These are phyloP conservation scores for Xenopus petersii DNA, from an alignment of 2,797 vertebrate genomes.

Conservation along the genomic window DNA sequence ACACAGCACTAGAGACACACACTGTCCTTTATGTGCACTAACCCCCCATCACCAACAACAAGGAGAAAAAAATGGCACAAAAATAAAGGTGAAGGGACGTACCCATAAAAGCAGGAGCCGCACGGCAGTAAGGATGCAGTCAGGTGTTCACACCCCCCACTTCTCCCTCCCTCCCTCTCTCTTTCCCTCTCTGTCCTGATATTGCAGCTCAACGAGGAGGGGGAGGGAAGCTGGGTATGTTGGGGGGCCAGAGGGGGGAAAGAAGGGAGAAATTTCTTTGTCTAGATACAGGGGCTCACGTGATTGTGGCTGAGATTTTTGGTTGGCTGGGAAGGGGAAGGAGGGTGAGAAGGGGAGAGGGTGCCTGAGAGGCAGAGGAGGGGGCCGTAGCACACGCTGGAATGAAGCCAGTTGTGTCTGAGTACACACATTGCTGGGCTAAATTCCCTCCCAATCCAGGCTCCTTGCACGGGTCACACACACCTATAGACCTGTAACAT, in stretches of 20 bases:
- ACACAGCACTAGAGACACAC: background rate
- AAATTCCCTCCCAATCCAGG: background rate
- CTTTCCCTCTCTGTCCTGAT: conserved; percentile 19
- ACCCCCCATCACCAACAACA: conserved; percentile 2
- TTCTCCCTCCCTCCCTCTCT: conserved; percentile 46
- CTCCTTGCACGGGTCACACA: background rate
- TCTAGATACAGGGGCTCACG: conserved; percentile 93
- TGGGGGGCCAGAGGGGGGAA: conserved; percentile 64
- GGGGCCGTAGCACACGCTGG: conserved; percentile 67
- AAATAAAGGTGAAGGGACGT: conserved; percentile 64
- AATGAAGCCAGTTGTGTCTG: conserved; percentile 71
- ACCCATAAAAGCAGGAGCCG: conserved; percentile 76
- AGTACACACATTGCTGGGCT: conserved; percentile 19
- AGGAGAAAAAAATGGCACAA: background rate
- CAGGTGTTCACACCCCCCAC: conserved; percentile 66
- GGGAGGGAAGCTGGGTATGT: conserved; percentile 61
- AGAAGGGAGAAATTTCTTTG: conserved; percentile 84
- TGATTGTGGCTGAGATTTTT: conserved; percentile 80
- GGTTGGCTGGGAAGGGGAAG: conserved; percentile 80
- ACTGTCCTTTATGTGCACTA: background rate
- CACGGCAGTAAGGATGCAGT: conserved; percentile 72
- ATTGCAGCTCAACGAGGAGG: conserved; percentile 41
- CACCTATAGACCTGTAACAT: background rate
- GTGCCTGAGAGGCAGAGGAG: conserved; percentile 10
- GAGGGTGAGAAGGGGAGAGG: conserved; percentile 56